Evolutionary conservation across 2,888 invertebrate species (phyloP), one percentile per base, ranked within the genome.

Genomic region (Machimus atricapillus): DNA sequence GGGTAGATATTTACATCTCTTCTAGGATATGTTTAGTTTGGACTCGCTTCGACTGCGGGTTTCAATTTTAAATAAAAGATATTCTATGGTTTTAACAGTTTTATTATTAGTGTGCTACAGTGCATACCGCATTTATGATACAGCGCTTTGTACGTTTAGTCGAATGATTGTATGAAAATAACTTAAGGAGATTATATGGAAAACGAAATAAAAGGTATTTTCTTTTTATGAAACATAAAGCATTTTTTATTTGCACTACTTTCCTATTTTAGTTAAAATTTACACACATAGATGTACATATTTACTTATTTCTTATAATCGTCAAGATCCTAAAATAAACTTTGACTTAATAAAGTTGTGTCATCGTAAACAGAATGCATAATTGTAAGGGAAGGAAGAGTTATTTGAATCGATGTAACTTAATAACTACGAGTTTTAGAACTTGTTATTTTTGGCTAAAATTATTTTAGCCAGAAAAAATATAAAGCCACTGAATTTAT

Each of bases 181-280:
- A 8, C 14, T 46, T 46, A 79, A 52, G 79, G 40, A 27, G 52
- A 56, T 79, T 52, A 79, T 31, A 79, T 56, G 8, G 37, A 76
- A 58, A 40, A 58, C 82, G 40, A 82, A 82, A 66, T 82, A 58
- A 82, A 82, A 52, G 40, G 37, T 66, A 82, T 82, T 82, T 82
- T 58, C 82, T 82, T 82, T 82, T 82, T 82, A 82, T 82, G 66
- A 82, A 82, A 52, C 52, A 34, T 37, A 76, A 37, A 3, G 7
- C 1, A 9, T 37, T 6, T 37, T 37, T 37, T 76, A 34, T 14
- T 76, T 19, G 19, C 8, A 76, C 37, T 40, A 76, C 6, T n/a
- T 34, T n/a, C 40, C 8, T 76, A 74, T 31, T 74, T 56, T 74
- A 74, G 74, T 74, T 9, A 34, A 31, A 23, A 74, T 31, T 31